Conservation (phyloP, 2,888 invertebrate species). For the Callinectes sapidus region DNA sequence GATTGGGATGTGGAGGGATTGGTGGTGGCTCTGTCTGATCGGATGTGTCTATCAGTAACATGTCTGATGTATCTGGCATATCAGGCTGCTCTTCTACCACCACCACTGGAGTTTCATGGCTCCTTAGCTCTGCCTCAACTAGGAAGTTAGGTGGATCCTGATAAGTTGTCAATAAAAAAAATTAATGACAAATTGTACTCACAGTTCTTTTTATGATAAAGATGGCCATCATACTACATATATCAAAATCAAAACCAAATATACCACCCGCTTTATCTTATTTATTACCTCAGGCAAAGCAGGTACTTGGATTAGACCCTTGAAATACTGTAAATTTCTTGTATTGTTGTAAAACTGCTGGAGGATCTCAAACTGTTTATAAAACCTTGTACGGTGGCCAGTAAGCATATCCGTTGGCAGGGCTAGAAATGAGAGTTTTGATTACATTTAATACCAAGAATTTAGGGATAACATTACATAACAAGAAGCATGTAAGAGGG, state of each 20-base stretch:
- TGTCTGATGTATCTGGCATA: slow-evolving; percentile 46
- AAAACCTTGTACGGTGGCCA: slow-evolving; percentile 93
- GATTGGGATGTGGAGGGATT: slow-evolving; percentile 71
- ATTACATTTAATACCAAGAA: background rate
- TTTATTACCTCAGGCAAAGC: slow-evolving; percentile 86
- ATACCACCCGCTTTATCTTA: background rate
- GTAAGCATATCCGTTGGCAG: slow-evolving; percentile 92
- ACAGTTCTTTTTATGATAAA: background rate
- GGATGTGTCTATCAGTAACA: slow-evolving; percentile 66
- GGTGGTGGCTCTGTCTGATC: slow-evolving; percentile 70
- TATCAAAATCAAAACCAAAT: background rate
- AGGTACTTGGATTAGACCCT: slow-evolving; percentile 94
- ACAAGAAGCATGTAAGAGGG: background rate
- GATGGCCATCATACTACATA: background rate
- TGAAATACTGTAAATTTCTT: slow-evolving; percentile 96
- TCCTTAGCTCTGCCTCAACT: slow-evolving; percentile 91
- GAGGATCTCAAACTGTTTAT: slow-evolving; percentile 90
- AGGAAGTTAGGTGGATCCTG: slow-evolving; percentile 95
- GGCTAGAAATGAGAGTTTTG: slow-evolving; percentile 76
- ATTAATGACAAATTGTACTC: background rate
- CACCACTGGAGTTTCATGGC: slow-evolving; percentile 95
- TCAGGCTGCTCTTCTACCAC: slow-evolving; percentile 71
- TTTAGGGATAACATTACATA: background rate
- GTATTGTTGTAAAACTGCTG: slow-evolving; percentile 95
- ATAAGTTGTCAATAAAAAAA: slow-evolving; percentile 68